Conservation (phyloP, 2,113 vertebrate species). For the Alethe diademata region DNA sequence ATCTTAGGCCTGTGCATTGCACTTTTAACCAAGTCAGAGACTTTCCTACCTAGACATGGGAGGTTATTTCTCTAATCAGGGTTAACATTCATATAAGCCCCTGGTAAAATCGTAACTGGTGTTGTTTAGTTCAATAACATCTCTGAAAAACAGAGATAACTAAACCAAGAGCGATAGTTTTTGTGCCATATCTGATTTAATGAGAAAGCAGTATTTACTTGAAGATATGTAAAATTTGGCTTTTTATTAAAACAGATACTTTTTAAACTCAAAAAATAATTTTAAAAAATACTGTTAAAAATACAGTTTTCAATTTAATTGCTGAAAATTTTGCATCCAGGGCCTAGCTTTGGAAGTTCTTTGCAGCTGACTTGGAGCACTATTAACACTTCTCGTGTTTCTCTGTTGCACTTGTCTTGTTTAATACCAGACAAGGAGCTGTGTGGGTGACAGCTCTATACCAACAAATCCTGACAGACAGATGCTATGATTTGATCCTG, state of each 20-base stretch:
- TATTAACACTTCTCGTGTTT: constrained; percentile 11
- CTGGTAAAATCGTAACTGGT: background rate
- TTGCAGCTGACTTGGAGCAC: background rate
- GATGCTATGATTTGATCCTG: constrained; percentile 22
- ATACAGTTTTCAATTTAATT: background rate
- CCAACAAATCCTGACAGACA: constrained; percentile 37
- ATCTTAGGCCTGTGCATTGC: background rate
- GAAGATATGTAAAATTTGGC: background rate
- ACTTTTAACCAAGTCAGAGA: background rate
- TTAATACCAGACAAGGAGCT: constrained; percentile 1
- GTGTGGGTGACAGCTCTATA: constrained; percentile 13
- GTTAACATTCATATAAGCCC: background rate
- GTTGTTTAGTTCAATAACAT: background rate
- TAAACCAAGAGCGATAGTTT: background rate
- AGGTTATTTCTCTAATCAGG: background rate
- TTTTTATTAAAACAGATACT: background rate
- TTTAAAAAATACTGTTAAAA: background rate
- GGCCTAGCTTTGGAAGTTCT: background rate
- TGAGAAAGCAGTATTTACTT: background rate
- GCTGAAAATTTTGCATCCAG: background rate
- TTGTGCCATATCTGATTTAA: background rate
- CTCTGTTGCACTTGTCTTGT: constrained; percentile 19
- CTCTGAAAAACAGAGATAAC: background rate
- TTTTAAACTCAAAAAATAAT: background rate
- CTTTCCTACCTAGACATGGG: background rate